These are phyloP conservation scores for Harpagoxenus sublaevis DNA, from an alignment of 2,888 invertebrate species.

Conservation along the genomic window DNA sequence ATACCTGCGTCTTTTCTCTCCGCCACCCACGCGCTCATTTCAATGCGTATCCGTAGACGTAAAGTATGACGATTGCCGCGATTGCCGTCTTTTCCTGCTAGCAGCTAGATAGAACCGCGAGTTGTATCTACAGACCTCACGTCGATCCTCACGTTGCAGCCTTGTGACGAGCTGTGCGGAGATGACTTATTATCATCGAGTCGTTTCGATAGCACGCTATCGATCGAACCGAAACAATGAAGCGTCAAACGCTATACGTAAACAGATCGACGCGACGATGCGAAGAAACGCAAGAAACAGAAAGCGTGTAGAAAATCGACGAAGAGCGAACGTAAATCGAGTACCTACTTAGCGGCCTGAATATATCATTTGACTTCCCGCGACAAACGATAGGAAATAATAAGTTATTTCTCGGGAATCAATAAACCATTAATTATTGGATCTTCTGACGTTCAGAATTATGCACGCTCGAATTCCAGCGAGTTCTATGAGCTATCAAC, in stretches of 20 bases:
- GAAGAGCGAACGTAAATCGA: background rate
- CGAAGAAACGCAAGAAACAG: background rate
- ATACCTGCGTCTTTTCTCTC: constrained; percentile 73
- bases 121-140: constrained; percentile 58
- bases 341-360: background rate
- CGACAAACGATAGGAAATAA: constrained; percentile 25
- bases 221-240: constrained; percentile 8
- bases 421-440: constrained; percentile 45
- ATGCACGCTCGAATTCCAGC: constrained; percentile 33
- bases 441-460: constrained; percentile 56
- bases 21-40: constrained; percentile 70
- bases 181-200: constrained; percentile 31
- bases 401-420: constrained; percentile 41
- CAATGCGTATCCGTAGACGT: constrained; percentile 67
- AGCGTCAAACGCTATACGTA: background rate
- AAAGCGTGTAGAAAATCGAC: constrained; percentile 17
- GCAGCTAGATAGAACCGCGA: constrained; percentile 53
- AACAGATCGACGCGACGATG: constrained; percentile 24
- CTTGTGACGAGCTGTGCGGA: background rate
- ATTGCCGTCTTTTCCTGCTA: constrained; percentile 63
- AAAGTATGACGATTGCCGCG: constrained; percentile 71
- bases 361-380: background rate
- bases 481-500: constrained; percentile 3
- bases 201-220: constrained; percentile 2
- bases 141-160: constrained; percentile 33